phyloP scores from a whole-genome alignment of 64 coral and sea anemone genomes.

The Montipora capricornis region DNA sequence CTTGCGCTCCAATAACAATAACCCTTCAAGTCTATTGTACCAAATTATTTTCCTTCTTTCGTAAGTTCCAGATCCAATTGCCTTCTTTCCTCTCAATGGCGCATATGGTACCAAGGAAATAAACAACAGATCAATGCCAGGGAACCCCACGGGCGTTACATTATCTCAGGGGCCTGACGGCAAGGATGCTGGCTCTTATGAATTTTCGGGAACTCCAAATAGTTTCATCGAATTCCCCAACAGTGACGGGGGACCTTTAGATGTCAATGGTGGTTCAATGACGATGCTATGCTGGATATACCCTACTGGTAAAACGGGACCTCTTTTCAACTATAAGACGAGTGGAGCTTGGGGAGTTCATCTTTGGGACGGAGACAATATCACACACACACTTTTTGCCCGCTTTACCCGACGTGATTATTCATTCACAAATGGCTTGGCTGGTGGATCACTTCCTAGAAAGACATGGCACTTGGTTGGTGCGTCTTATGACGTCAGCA shows the following conservation, averaged over 20 bases:
- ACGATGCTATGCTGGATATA: constrained; percentile 15
- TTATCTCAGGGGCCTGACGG: not conserved
- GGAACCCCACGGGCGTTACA: not conserved
- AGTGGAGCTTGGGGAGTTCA: constrained; percentile 12
- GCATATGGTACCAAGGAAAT: constrained; percentile 27
- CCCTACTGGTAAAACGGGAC: not conserved
- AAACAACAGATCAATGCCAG: not conserved
- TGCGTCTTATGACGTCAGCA: not conserved
- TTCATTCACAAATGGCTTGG: not conserved
- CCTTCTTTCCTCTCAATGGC: constrained; percentile 2
- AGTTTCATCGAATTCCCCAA: constrained; percentile 32
- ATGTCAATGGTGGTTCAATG: not conserved
- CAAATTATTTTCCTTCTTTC: too few relatives aligned
- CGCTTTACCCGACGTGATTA: not conserved
- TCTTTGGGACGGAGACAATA: not conserved
- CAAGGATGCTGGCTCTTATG: constrained; percentile 17
- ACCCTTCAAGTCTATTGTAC: too few relatives aligned
- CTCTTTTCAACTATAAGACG: constrained; percentile 10
- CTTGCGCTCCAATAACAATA: too few relatives aligned
- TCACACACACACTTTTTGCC: not conserved
- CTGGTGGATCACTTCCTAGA: not conserved
- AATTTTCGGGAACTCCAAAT: not conserved
- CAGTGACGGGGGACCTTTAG: not conserved
- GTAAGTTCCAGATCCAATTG: constrained; percentile 8
- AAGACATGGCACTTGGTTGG: constrained; percentile 18